Evolutionary conservation across 2,888 invertebrate species (phyloP).

Genomic region (Cantharis lateralis): DNA sequence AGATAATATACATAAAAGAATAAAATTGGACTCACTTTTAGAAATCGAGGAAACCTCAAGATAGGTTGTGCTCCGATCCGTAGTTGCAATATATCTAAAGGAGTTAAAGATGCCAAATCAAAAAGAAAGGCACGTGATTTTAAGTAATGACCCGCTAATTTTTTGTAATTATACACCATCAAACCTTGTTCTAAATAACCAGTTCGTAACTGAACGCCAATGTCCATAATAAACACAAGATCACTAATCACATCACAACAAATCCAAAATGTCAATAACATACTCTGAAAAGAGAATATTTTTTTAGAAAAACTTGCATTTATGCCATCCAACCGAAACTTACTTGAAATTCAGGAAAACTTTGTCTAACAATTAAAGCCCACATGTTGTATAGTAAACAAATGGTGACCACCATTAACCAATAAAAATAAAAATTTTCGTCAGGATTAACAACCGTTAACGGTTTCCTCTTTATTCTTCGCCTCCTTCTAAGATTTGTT

Average conservation of each 20-base stretch:
- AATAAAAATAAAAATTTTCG: slow-evolving; percentile 94
- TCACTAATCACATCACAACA: slow-evolving; percentile 85
- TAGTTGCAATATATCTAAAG: slow-evolving; percentile 86
- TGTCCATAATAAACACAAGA: slow-evolving; percentile 84
- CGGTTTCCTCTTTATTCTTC: slow-evolving; percentile 70
- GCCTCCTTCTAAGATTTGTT: slow-evolving; percentile 60
- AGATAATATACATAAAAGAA: too few relatives aligned
- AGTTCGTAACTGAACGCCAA: slow-evolving; percentile 89
- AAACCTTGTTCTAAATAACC: slow-evolving; percentile 94
- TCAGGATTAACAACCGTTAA: slow-evolving; percentile 91
- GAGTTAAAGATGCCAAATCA: slow-evolving; percentile 81
- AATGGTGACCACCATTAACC: slow-evolving; percentile 86
- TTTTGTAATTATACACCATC: slow-evolving; percentile 91
- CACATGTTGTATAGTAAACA: slow-evolving; percentile 94
- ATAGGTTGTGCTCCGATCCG: slow-evolving; percentile 81
- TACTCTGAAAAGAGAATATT: slow-evolving; percentile 42
- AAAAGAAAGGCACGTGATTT: slow-evolving; percentile 82
- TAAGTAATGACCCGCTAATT: slow-evolving; percentile 87
- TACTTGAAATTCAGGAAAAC: slow-evolving; percentile 86
- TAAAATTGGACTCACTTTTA: slow-evolving; percentile 65
- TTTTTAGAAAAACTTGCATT: too few relatives aligned
- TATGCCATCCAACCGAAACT: not conserved
- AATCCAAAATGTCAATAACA: slow-evolving; percentile 78
- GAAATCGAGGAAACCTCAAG: slow-evolving; percentile 84
- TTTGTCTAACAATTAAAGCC: slow-evolving; percentile 93